A percentile compares a stretch with the other conserved stretches of the same genome.
Evolutionary conservation across 64 coral and sea anemone species (phyloP).

Genomic region (Platygyra sinensis): DNA sequence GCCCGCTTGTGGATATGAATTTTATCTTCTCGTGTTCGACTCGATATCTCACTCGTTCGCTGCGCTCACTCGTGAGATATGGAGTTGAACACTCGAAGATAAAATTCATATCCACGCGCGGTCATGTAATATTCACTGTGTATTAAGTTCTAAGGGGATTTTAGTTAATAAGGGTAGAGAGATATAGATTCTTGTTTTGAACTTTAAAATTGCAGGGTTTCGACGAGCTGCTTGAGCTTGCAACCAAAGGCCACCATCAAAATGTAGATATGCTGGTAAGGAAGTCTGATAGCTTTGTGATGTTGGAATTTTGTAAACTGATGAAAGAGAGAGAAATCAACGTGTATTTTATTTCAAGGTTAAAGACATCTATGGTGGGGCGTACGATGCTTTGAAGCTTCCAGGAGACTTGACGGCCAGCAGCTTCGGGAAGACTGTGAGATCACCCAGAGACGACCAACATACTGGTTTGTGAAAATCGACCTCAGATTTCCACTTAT

Average conservation of each 20-base stretch:
- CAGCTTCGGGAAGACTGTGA: constrained; percentile 94
- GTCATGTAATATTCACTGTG: no score
- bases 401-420: constrained; percentile 91
- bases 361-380: constrained; percentile 96
- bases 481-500: no score
- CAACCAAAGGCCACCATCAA: constrained; percentile 84
- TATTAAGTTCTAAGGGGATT: background rate
- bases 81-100: no score
- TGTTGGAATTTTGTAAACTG: background rate
- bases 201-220: constrained; percentile 64
- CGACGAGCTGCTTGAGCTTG: constrained; percentile 93
- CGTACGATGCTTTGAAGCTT: constrained; percentile 75
- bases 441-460: constrained; percentile 61
- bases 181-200: background rate
- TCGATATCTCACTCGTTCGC: no score
- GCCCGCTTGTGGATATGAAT: no score
- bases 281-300: background rate
- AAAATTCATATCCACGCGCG: no score
- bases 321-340: no score
- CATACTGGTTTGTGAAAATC: constrained; percentile 46
- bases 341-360: constrained; percentile 51
- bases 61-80: no score
- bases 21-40: no score
- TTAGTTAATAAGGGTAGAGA: background rate
- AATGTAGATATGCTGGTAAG: constrained; percentile 98